phyloP scores from a whole-genome alignment of 2,113 vertebrate genomes.

The Lepisosteus osseus region DNA sequence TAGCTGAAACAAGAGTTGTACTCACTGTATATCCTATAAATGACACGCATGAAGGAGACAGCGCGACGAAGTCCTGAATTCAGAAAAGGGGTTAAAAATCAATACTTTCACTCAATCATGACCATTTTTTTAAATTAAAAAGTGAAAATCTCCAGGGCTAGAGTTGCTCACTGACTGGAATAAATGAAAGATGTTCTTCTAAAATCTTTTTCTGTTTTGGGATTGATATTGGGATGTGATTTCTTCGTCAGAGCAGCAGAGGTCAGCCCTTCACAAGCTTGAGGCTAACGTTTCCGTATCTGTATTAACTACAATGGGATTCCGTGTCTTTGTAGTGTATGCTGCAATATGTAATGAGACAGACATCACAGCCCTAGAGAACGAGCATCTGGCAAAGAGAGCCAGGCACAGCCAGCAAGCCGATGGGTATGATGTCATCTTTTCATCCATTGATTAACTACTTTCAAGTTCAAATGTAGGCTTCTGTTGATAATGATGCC shows the following conservation, averaged over 20 bases:
- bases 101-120: neutral
- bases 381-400: conserved; percentile 79
- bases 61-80: too few relatives aligned
- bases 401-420: conserved; percentile 61
- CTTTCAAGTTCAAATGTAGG: conserved; percentile 16
- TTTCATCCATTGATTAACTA: conserved; percentile 14
- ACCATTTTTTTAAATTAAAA: neutral
- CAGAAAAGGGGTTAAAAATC: neutral
- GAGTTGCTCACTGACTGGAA: neutral
- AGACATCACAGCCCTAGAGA: conserved; percentile 66
- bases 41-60: too few relatives aligned
- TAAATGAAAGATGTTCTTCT: neutral
- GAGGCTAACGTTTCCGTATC: too few relatives aligned
- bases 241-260: neutral
- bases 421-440: conserved; percentile 62
- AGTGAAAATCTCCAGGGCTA: neutral
- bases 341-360: conserved; percentile 68
- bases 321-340: conserved; percentile 65
- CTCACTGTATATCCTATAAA: too few relatives aligned
- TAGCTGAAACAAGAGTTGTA: too few relatives aligned
- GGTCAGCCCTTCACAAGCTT: neutral
- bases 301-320: too few relatives aligned
- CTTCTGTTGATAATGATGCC: too few relatives aligned
- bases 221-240: neutral
- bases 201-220: neutral